phyloP scores from a whole-genome alignment of 2,888 invertebrate genomes.

The Tryphoninae sp. region DNA sequence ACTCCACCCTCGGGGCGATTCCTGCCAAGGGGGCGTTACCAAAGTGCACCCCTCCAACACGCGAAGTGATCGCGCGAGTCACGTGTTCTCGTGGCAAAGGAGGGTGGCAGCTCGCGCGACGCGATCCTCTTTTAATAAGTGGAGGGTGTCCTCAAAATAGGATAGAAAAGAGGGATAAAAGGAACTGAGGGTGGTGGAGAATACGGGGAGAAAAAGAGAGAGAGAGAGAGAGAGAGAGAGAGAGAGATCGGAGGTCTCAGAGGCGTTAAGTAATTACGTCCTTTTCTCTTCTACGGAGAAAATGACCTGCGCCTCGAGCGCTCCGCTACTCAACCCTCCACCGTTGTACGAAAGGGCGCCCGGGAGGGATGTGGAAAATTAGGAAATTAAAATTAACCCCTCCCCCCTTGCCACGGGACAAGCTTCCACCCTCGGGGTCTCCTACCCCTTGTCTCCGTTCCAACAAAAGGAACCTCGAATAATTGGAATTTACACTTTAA shows the following conservation, averaged over 20 bases:
- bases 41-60: conserved; percentile 67
- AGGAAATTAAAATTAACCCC: conserved; percentile 81
- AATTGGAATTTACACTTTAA: conserved; percentile 46
- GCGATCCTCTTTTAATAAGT: conserved; percentile 80
- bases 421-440: conserved; percentile 20
- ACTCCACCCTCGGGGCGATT: conserved; percentile 55
- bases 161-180: conserved; percentile 45
- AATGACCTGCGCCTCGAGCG: conserved; percentile 75
- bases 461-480: conserved; percentile 30
- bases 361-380: conserved; percentile 78
- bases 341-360: conserved; percentile 48
- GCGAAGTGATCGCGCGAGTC: conserved; percentile 36
- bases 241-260: conserved; percentile 67
- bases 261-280: conserved; percentile 82
- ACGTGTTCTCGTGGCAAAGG: conserved; percentile 68
- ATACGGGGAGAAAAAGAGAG: neutral
- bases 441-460: conserved; percentile 36
- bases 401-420: conserved; percentile 54
- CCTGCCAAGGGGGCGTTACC: conserved; percentile 64
- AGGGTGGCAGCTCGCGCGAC: conserved; percentile 51
- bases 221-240: conserved; percentile 61
- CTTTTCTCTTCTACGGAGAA: conserved; percentile 80
- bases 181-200: conserved; percentile 36
- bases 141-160: conserved; percentile 58
- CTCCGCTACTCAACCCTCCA: conserved; percentile 35